Evolutionary conservation across 2,797 vertebrate genomes (phyloP).

Genomic region (Cuniculus paca): DNA sequence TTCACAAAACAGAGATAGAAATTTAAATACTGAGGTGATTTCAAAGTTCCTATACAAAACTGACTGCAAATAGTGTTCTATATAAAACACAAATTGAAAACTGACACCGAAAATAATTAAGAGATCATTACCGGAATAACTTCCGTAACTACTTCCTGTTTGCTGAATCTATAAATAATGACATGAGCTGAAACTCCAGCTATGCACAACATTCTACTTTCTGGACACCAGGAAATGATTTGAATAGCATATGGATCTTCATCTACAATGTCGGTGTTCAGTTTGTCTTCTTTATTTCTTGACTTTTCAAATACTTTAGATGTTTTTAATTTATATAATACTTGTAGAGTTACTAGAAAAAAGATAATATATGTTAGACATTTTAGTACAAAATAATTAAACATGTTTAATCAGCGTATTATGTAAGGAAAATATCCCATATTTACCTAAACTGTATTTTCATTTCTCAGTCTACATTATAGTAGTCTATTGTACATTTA

Average conservation of each 20-base stretch:
- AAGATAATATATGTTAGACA: slow-evolving; percentile 62
- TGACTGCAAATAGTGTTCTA: background rate
- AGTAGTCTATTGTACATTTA: background rate
- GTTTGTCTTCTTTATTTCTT: slow-evolving; percentile 96
- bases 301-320: slow-evolving; percentile 99
- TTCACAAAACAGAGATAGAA: slow-evolving; percentile 1
- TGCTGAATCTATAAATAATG: slow-evolving; percentile 98
- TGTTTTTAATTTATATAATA: slow-evolving; percentile 99
- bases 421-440: background rate
- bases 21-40: background rate
- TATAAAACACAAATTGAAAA: slow-evolving; percentile 24
- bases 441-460: background rate
- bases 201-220: slow-evolving; percentile 97
- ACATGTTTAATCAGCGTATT: slow-evolving; percentile 5
- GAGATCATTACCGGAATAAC: slow-evolving; percentile 93
- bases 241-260: slow-evolving; percentile 99
- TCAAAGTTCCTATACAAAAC: slow-evolving; percentile 50
- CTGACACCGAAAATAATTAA: slow-evolving; percentile 1
- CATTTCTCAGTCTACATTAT: slow-evolving; percentile 29
- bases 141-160: slow-evolving; percentile 96
- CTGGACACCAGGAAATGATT: slow-evolving; percentile 97
- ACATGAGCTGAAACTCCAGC: slow-evolving; percentile 98
- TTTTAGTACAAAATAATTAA: slow-evolving; percentile 3
- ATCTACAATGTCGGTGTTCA: slow-evolving; percentile 95
- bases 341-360: slow-evolving; percentile 96